Evolutionary conservation across 2,888 invertebrate species (phyloP).

Genomic region (Cyclophora punctaria): DNA sequence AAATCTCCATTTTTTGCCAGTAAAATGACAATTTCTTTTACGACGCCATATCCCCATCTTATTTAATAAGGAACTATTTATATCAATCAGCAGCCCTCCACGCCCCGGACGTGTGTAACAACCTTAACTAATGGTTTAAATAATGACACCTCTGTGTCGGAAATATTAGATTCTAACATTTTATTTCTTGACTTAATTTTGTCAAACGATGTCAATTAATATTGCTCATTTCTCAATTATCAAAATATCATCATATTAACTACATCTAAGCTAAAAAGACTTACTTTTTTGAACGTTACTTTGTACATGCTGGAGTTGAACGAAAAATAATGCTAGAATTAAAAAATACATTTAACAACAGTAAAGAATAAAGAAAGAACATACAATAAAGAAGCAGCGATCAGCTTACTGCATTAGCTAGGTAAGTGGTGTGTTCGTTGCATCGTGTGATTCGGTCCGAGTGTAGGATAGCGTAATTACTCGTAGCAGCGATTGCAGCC

Average conservation of each 20-base stretch:
- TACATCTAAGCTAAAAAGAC: too few relatives aligned
- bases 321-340: too few relatives aligned
- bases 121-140: constrained; percentile 44
- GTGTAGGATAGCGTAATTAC: constrained; percentile 54
- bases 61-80: constrained; percentile 58
- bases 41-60: constrained; percentile 29
- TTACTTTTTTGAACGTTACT: too few relatives aligned
- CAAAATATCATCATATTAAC: too few relatives aligned
- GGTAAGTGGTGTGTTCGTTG: constrained; percentile 27
- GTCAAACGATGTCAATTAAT: too few relatives aligned
- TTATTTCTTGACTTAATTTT: too few relatives aligned
- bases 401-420: constrained; percentile 14
- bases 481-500: constrained; percentile 61
- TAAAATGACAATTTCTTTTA: constrained; percentile 18
- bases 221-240: too few relatives aligned
- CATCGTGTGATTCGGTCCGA: constrained; percentile 19
- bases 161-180: too few relatives aligned
- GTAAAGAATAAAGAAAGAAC: not conserved
- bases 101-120: constrained; percentile 49
- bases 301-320: too few relatives aligned
- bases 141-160: constrained; percentile 29
- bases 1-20: not conserved
- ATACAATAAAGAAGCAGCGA: not conserved
- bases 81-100: constrained; percentile 56
- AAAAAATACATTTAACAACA: not conserved